Percentiles rank a stretch among this genome's conserved stretches.
These are phyloP conservation scores for Phrynosoma blainvillii DNA, from an alignment of 2,113 vertebrate genomes.

Conservation along the genomic window DNA sequence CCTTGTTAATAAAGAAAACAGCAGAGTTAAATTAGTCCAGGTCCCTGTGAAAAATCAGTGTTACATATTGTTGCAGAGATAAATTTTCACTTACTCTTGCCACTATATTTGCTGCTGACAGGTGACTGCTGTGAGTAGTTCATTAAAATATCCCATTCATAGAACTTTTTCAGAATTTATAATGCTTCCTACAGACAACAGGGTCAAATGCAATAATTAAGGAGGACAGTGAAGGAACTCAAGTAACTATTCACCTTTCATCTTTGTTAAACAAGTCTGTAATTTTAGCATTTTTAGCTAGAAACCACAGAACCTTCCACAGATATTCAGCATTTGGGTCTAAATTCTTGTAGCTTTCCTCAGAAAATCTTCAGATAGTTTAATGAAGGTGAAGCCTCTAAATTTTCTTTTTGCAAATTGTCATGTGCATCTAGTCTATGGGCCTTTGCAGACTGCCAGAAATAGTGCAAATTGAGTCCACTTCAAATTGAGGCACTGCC, in stretches of 20 bases:
- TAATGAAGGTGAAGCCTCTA: not conserved
- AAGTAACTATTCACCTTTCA: conserved; percentile 71
- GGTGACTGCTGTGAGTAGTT: conserved; percentile 77
- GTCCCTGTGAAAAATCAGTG: conserved; percentile 67
- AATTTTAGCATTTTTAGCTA: conserved; percentile 47
- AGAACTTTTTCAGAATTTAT: conserved; percentile 82
- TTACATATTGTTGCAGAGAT: conserved; percentile 73
- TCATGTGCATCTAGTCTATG: too few relatives aligned
- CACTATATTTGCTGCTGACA: conserved; percentile 70
- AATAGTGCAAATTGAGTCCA: too few relatives aligned
- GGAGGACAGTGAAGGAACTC: conserved; percentile 59
- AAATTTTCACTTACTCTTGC: conserved; percentile 72
- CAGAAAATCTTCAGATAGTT: not conserved
- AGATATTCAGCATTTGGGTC: not conserved
- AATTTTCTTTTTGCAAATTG: not conserved
- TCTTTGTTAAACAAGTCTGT: conserved; percentile 61
- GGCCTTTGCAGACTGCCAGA: too few relatives aligned
- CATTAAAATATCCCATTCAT: conserved; percentile 80
- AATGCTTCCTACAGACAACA: conserved; percentile 72
- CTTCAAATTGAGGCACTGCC: too few relatives aligned
- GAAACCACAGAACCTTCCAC: not conserved
- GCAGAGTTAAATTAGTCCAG: conserved; percentile 76
- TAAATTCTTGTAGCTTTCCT: not conserved
- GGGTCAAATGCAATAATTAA: conserved; percentile 78
- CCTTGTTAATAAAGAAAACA: conserved; percentile 78